A percentile compares a stretch with the other conserved stretches of the same genome.
Conservation (phyloP, 2,113 vertebrate genomes). For the Microtus ochrogaster region DNA sequence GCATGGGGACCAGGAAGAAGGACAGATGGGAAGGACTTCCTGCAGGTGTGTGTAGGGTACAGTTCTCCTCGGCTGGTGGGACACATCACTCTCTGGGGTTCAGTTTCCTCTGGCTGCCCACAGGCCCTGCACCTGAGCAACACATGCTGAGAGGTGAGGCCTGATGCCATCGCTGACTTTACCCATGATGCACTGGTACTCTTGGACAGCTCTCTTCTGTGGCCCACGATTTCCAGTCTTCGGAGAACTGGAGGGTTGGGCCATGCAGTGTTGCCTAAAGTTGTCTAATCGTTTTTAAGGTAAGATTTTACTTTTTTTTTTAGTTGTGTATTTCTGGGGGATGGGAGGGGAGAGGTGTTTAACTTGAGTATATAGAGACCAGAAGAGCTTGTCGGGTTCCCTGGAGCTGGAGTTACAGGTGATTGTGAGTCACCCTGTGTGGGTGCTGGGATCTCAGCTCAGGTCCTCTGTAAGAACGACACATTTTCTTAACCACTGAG, state of each 20-base stretch:
- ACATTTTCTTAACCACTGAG: background rate
- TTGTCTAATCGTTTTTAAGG: background rate
- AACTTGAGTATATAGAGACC: background rate
- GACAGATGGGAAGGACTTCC: fast-evolving
- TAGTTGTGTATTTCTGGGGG: background rate
- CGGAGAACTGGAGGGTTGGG: background rate
- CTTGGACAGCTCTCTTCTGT: background rate
- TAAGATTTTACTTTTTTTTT: background rate
- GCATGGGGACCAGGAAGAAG: background rate
- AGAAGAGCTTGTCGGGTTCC: background rate
- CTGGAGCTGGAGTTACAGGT: background rate
- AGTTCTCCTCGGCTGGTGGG: background rate
- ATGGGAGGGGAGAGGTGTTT: too few relatives aligned
- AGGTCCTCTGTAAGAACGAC: background rate
- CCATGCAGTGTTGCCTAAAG: too few relatives aligned
- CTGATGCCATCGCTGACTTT: background rate
- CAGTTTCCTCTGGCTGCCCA: background rate
- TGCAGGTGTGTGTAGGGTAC: background rate
- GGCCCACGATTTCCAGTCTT: background rate
- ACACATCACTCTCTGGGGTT: background rate
- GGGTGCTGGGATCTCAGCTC: background rate
- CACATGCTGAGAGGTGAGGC: too few relatives aligned
- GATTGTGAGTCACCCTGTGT: background rate
- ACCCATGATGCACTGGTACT: background rate
- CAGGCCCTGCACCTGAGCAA: too few relatives aligned